Base-by-base conservation (phyloP, 2,888 invertebrate genomes). In the Myathropa florea region DNA sequence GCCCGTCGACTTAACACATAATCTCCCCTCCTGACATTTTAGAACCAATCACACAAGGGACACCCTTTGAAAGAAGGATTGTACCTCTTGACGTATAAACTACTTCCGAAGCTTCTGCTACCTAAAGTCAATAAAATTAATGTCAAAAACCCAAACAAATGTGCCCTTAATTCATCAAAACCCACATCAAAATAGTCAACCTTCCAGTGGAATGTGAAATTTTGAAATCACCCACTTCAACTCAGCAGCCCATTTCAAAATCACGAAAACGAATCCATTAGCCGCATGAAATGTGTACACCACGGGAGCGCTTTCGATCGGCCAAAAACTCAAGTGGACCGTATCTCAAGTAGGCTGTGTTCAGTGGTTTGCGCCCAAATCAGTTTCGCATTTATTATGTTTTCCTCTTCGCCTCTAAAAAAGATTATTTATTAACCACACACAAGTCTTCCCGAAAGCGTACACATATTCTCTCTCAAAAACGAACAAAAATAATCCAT, bases 311-410 rank as follows among this genome's bases (percentile, higher is more conserved):
- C 30, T 53, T 55, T 53, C 7, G 14, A 14, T 64, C 61, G 68
- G 33, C 53, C 30, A 61, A 65, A 65, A 18, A 61, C 59, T 83
- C 70, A 75, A 84, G 64, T 71, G 75, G 83, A 65, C 53, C n/a
- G n/a, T 65, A 55, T 68, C 70, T 80, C 83, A 84, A 70, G 83
- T 75, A 59, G 33, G 61, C 18, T 46, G 67, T 18, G 33, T 14
- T 64, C 64, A 64, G 65, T 67, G 46, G 28, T 70, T 60, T 65
- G 23, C 36, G 30, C 64, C 46, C 30, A 12, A 46, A 63, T 60
- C 46, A 21, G 55, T 72, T 55, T 78, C 53, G 30, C 64, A 68
- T 63, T 1, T 65, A 65, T 73, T 71, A 72, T 71, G 2, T 55
- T 72, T 55, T 78, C 53, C 26, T 55, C 7, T 18, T 18, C 18